Evolutionary conservation across 2,888 invertebrate genomes (phyloP).

Genomic region (Drosophila imparisetae): DNA sequence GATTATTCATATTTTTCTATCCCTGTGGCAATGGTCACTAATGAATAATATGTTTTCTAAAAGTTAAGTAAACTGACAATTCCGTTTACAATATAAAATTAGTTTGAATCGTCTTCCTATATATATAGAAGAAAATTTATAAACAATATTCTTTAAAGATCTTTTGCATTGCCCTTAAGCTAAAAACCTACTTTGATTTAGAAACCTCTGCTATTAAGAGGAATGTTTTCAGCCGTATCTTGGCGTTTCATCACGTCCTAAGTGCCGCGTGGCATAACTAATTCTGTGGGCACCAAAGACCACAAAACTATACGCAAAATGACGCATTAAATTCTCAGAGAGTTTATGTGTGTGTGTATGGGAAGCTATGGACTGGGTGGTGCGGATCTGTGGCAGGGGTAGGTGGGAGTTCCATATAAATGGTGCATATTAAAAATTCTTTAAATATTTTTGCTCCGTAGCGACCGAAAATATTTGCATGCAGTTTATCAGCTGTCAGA

Average conservation of each 20-base stretch:
- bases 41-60: background rate
- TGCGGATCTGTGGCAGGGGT: background rate
- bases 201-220: slow-evolving; percentile 12
- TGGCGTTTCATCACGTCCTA: slow-evolving; percentile 26
- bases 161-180: background rate
- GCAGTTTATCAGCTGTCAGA: slow-evolving; percentile 62
- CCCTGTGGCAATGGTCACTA: background rate
- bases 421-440: slow-evolving; percentile 81
- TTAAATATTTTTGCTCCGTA: slow-evolving; percentile 59
- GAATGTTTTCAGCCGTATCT: slow-evolving; percentile 24
- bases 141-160: background rate
- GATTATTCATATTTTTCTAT: background rate
- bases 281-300: slow-evolving; percentile 34
- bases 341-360: background rate
- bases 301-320: slow-evolving; percentile 42
- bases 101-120: background rate
- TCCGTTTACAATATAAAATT: background rate
- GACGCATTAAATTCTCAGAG: slow-evolving; percentile 47
- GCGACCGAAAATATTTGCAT: slow-evolving; percentile 73
- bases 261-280: slow-evolving; percentile 47
- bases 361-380: background rate
- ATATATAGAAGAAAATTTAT: background rate
- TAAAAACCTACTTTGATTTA: slow-evolving; percentile 30
- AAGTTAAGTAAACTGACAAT: background rate
- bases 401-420: slow-evolving; percentile 54